These are phyloP conservation scores for Macaria notata DNA, from an alignment of 2,888 invertebrate species.

Conservation along the genomic window DNA sequence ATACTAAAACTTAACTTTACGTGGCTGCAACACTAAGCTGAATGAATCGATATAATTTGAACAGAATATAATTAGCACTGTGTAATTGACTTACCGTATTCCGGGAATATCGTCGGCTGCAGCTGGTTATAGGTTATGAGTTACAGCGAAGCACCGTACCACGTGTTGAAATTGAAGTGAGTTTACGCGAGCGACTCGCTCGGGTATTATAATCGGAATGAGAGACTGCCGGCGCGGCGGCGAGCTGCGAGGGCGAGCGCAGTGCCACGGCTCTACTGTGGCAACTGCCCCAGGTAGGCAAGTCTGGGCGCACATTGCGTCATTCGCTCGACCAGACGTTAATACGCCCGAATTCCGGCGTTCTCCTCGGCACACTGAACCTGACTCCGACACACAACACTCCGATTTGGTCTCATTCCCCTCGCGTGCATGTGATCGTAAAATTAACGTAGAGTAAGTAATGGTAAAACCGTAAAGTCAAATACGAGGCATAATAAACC, in stretches of 20 bases:
- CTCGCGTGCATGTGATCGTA: conserved; percentile 8
- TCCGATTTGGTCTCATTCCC: conserved; percentile 9
- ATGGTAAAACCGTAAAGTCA: too few species aligned
- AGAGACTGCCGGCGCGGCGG: conserved; percentile 29
- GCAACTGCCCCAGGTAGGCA: conserved; percentile 32
- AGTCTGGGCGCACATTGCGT: conserved; percentile 55
- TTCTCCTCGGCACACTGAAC: neutral
- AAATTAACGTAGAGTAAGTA: neutral
- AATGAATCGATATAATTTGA: too few species aligned
- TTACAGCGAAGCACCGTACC: conserved; percentile 58
- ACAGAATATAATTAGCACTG: too few species aligned
- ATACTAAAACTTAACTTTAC: too few species aligned
- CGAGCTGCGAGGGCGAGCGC: conserved; percentile 13
- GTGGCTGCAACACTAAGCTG: too few species aligned
- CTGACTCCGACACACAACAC: conserved; percentile 3
- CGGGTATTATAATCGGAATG: conserved; percentile 69
- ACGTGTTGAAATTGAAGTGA: conserved; percentile 66
- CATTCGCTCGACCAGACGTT: conserved; percentile 30
- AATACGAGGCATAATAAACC: too few species aligned
- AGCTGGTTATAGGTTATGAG: conserved; percentile 49
- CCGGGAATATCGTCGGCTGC: too few species aligned
- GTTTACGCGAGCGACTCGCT: conserved; percentile 49
- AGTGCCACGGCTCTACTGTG: neutral
- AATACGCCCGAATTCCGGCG: conserved; percentile 15
- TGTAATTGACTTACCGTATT: too few species aligned